Base-by-base conservation (phyloP, 2,797 vertebrate species). In the Eurystomus glaucurus region DNA sequence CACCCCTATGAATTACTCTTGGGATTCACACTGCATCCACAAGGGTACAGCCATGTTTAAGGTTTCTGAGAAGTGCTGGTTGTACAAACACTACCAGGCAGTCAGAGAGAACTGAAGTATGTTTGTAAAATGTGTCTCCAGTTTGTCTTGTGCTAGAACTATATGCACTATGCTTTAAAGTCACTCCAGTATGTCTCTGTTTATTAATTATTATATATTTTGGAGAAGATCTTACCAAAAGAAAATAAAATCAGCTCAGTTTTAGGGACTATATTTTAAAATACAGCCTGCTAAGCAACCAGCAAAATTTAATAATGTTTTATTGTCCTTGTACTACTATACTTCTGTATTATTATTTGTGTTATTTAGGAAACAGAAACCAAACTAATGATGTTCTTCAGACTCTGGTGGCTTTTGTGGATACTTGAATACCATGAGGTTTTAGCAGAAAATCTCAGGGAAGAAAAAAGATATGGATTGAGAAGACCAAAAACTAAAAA, bases 401-500 rank as follows among this genome's bases (percentile, higher is more conserved):
- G 85, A 85, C 80, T 98, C 69, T 98, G 84, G 22, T 98, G 97
- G 92, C 90, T 98, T 95, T 95, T 99, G 90, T 96, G 99, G 84
- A 95, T 98, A 94, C 93, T 98, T 87, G 98, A 98, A 80, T 88
- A 98, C 61, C 98, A 98, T 58, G 85, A 94, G 11, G 83, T 98
- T 93, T 98, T 97, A 93, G 97, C 98, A 90, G 99, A 99, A 97
- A 98, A 98, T 60, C 85, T 97, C 71, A 96, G 96, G 26, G 98
- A 98, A 74, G 98, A 98, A 58, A 98, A 97, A 90, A 96, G 64
- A 94, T 97, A 95, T 25, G 97, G 92, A 58, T 60, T 83, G 74
- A 98, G 96, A 93, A 99, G 97, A 96, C 75, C 91, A 46, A 98
- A 95, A 90, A 64, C 85, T 76, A 98, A 98, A 92, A 90, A 94